A percentile compares a stretch with the other conserved stretches of the same genome.
These are phyloP conservation scores for Craseonycteris thonglongyai DNA, from an alignment of 2,113 vertebrate genomes.

Conservation along the genomic window DNA sequence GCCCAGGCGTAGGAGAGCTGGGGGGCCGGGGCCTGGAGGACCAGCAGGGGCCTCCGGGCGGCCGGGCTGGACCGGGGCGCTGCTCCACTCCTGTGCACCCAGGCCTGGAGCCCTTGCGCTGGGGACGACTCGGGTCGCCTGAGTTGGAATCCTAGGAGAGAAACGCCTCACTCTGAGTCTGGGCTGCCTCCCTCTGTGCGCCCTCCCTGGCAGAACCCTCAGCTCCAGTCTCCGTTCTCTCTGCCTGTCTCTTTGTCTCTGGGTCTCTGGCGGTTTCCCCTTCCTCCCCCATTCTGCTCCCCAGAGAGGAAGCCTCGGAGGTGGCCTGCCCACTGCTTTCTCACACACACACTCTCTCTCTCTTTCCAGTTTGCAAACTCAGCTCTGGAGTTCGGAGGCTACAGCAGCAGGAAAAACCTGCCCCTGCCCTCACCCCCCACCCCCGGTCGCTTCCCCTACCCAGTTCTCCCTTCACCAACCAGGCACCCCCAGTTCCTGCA, in stretches of 20 bases:
- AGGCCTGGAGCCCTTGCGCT: background rate
- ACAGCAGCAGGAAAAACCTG: constrained; percentile 70
- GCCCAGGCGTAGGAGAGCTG: background rate
- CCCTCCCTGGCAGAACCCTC: background rate
- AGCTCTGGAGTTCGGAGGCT: constrained; percentile 59
- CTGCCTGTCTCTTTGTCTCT: constrained; percentile 48
- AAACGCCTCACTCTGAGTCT: constrained; percentile 28
- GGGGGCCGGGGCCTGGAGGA: background rate
- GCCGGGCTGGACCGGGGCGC: background rate
- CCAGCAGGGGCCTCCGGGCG: background rate
- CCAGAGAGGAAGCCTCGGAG: constrained; percentile 69
- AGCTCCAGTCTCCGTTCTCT: background rate
- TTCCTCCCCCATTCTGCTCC: constrained; percentile 48
- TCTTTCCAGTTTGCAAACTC: constrained; percentile 70
- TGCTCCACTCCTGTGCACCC: background rate
- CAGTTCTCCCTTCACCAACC: background rate
- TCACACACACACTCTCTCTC: background rate
- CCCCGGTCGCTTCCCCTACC: constrained; percentile 2
- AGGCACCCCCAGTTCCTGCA: constrained; percentile 36
- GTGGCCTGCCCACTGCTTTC: constrained; percentile 49
- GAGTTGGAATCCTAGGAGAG: constrained; percentile 11
- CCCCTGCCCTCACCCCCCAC: constrained; percentile 17
- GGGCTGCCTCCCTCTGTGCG: background rate
- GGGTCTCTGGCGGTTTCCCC: constrained; percentile 61
- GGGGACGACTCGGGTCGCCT: background rate